Evolutionary conservation across 2,113 vertebrate genomes (phyloP).

Genomic region (Suricata suricatta): DNA sequence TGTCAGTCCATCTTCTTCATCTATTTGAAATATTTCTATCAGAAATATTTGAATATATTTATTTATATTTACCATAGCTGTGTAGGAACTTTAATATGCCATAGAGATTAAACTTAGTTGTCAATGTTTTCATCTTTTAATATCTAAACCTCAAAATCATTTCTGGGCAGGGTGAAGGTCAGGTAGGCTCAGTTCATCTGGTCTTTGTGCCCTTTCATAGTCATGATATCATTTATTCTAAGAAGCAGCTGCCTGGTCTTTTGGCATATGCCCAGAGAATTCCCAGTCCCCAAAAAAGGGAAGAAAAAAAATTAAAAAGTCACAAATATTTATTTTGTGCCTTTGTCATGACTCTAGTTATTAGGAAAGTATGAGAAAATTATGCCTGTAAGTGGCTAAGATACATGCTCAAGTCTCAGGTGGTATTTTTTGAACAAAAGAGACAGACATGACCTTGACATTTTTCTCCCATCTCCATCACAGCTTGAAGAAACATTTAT

Average conservation of each 20-base stretch:
- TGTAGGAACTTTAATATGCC: neutral
- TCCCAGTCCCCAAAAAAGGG: neutral
- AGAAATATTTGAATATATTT: neutral
- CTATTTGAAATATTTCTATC: neutral
- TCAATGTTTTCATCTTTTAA: neutral
- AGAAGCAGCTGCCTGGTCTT: neutral
- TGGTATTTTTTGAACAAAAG: conserved; percentile 20
- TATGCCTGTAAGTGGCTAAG: neutral
- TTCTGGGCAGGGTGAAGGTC: neutral
- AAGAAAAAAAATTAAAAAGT: neutral
- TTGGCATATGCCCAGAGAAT: conserved; percentile 16
- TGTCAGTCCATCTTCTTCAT: neutral
- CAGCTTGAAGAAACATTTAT: neutral
- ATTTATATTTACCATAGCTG: neutral
- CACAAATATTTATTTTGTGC: conserved; percentile 25
- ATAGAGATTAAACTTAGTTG: neutral
- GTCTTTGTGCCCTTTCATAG: neutral
- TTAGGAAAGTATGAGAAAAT: neutral
- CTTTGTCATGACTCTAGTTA: neutral
- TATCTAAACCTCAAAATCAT: conserved; percentile 8
- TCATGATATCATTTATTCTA: neutral
- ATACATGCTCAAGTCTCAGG: neutral
- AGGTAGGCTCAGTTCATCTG: neutral
- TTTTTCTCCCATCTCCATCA: neutral
- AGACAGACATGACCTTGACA: conserved; percentile 32